Percentiles rank a stretch among this genome's conserved stretches.
Conservation (phyloP, 2,113 vertebrate genomes). For the Hydrochoerus hydrochaeris region DNA sequence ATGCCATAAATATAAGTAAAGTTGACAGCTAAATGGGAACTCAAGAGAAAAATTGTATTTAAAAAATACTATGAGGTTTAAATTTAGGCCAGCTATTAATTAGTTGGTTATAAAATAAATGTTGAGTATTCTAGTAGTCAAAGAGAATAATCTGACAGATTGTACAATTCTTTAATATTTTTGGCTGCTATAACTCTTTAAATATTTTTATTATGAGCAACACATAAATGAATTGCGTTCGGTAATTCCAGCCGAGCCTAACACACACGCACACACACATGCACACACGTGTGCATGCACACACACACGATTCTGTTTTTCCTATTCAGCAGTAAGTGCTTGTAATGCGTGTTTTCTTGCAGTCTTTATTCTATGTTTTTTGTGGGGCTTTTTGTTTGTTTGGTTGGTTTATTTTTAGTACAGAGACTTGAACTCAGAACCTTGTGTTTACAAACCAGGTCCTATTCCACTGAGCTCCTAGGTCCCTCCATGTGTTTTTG, state of each 20-base stretch:
- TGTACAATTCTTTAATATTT: not conserved
- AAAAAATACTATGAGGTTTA: not conserved
- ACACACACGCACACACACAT: no score
- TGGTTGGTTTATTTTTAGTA: no score
- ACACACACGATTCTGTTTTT: not conserved
- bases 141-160: not conserved
- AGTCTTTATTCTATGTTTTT: not conserved
- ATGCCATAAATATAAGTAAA: not conserved
- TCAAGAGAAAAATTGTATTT: not conserved
- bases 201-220: not conserved
- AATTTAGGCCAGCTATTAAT: not conserved
- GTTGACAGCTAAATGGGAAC: not conserved
- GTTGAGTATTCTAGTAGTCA: constrained; percentile 7
- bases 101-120: not conserved
- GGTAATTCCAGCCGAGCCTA: not conserved
- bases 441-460: no score
- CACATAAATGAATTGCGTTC: not conserved
- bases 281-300: no score
- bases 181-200: not conserved
- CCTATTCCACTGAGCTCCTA: no score
- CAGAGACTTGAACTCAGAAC: no score
- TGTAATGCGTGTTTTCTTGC: not conserved
- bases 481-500: not conserved
- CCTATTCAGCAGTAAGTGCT: not conserved
- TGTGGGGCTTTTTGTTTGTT: no score